phyloP scores from a whole-genome alignment of 1,140 invertebrate genomes.

The Drosophila serrata region DNA sequence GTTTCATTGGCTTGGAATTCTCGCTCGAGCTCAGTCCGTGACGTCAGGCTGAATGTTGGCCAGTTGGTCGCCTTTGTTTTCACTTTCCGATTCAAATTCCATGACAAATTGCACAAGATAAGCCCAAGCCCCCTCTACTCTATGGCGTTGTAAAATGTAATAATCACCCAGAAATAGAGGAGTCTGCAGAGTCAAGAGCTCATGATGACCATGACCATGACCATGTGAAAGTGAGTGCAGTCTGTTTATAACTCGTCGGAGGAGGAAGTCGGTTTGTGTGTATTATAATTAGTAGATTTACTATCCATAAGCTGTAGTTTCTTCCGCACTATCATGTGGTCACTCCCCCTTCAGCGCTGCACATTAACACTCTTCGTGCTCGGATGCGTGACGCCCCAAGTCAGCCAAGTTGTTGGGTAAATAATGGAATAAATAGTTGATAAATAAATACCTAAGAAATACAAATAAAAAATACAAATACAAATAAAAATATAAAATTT shows the following conservation, averaged over 20 bases:
- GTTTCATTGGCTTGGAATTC: conserved; percentile 7
- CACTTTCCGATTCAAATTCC: conserved; percentile 77
- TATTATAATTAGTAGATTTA: conserved; percentile 18
- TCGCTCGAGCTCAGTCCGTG: conserved; percentile 26
- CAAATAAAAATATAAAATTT: too few species aligned
- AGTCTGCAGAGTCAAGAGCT: not conserved
- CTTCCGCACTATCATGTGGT: conserved; percentile 70
- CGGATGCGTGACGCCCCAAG: conserved; percentile 36
- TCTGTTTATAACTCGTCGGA: conserved; percentile 17
- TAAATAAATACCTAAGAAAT: not conserved
- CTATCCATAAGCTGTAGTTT: conserved; percentile 1
- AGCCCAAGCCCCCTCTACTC: conserved; percentile 37
- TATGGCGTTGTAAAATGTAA: conserved; percentile 52
- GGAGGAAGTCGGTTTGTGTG: not conserved
- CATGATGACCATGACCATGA: conserved; percentile 70
- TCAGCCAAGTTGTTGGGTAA: not conserved
- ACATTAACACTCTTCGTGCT: conserved; percentile 25
- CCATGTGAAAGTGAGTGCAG: conserved; percentile 69
- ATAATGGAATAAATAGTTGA: not conserved
- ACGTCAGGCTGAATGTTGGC: conserved; percentile 59
- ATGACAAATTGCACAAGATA: conserved; percentile 74
- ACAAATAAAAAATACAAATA: too few species aligned
- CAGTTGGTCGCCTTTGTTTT: conserved; percentile 59
- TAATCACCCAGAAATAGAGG: conserved; percentile 38
- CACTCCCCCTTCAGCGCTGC: conserved; percentile 38